Conservation (phyloP, 1,140 invertebrate genomes). For the Anastrepha obliqua region DNA sequence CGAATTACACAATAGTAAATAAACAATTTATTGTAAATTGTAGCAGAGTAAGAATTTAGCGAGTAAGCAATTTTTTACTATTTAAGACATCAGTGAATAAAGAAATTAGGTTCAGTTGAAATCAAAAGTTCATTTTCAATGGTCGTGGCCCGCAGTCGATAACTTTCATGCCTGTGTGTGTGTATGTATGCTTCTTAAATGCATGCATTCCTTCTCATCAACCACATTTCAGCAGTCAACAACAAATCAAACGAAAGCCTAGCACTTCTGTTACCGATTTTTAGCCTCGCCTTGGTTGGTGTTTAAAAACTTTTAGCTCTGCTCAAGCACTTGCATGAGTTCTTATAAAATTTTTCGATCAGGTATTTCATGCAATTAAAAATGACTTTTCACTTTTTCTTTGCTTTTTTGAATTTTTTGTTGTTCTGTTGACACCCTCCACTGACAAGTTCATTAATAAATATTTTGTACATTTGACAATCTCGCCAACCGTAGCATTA, state of each 20-base stretch:
- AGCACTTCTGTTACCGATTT: not conserved
- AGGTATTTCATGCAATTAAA: not conserved
- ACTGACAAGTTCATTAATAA: slow-evolving; percentile 71
- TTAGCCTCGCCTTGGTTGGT: not conserved
- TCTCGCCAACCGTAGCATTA: slow-evolving; percentile 36
- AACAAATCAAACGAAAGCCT: not conserved
- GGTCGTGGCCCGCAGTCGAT: no score
- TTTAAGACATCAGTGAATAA: no score
- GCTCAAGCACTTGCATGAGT: not conserved
- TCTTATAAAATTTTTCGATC: not conserved
- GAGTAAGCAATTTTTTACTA: no score
- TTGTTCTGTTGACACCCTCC: slow-evolving; percentile 57
- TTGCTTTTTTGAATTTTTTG: not conserved
- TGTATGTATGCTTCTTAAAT: not conserved
- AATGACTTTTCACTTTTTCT: not conserved
- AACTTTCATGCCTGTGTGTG: no score
- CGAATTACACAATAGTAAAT: no score
- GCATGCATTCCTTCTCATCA: not conserved
- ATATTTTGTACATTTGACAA: slow-evolving; percentile 54
- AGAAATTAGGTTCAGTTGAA: no score
- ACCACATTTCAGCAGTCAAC: not conserved
- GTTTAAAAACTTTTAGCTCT: not conserved
- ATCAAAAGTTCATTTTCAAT: no score
- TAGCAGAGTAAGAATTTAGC: no score
- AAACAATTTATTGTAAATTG: no score